A percentile compares a stretch with the other conserved stretches of the same genome.
These are phyloP conservation scores for Eretmochelys imbricata DNA, from an alignment of 2,113 vertebrate genomes.

Conservation along the genomic window DNA sequence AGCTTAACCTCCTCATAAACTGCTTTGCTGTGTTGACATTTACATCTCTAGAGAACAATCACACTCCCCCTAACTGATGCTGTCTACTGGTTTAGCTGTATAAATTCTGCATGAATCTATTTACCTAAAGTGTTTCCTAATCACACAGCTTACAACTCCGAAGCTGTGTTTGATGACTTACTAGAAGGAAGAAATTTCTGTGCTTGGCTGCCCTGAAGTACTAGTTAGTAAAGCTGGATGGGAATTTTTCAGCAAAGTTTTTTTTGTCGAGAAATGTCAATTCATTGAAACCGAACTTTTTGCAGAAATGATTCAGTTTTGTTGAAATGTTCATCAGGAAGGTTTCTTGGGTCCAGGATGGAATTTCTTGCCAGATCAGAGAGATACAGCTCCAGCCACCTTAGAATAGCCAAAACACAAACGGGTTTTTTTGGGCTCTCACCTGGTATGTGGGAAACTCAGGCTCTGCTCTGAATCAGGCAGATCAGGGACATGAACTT, in stretches of 20 bases:
- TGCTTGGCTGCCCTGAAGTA: not conserved
- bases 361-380: not conserved
- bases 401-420: not conserved
- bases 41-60: not conserved
- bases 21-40: conserved; percentile 8
- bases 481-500: not conserved
- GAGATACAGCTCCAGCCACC: not conserved
- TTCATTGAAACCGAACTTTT: not conserved
- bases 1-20: conserved; percentile 25
- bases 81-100: not conserved
- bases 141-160: not conserved
- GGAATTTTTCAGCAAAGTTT: not conserved
- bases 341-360: not conserved
- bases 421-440: not conserved
- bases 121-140: not conserved
- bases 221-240: not conserved
- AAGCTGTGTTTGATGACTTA: not conserved
- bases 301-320: not conserved
- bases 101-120: conserved; percentile 15
- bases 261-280: not conserved
- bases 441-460: not conserved
- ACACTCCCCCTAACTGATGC: not conserved
- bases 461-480: not conserved
- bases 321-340: not conserved
- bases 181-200: not conserved